Percentiles rank a stretch among this genome's conserved stretches.
These are phyloP conservation scores for Pteronura brasiliensis DNA, from an alignment of 2,113 vertebrate species.

Conservation along the genomic window DNA sequence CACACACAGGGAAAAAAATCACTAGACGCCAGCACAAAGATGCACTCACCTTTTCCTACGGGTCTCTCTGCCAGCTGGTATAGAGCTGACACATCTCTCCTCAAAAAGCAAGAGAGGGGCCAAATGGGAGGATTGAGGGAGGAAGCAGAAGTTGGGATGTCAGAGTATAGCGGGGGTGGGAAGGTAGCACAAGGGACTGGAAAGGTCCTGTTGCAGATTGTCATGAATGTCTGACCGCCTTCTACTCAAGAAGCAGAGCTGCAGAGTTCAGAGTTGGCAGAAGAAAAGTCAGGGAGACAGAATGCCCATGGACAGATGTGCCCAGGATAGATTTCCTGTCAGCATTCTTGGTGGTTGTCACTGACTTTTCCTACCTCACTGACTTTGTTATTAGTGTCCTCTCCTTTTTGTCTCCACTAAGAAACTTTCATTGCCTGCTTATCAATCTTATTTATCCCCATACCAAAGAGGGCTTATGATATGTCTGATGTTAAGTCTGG, in stretches of 20 bases:
- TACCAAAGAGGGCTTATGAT: not conserved
- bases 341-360: not conserved
- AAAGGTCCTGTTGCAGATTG: not conserved
- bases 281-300: not conserved
- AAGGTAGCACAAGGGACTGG: not conserved
- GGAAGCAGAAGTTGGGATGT: not conserved
- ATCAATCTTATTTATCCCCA: not conserved
- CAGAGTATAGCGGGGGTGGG: rapidly evolving
- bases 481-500: not conserved
- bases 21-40: constrained; percentile 22
- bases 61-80: constrained; percentile 8
- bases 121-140: rapidly evolving
- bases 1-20: not conserved
- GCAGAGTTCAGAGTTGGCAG: not conserved
- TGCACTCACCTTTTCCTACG: not conserved
- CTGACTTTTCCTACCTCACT: not conserved
- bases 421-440: not conserved
- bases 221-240: not conserved
- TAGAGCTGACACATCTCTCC: not conserved
- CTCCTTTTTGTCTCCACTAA: not conserved
- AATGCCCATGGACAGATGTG: no score
- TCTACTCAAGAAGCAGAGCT: not conserved
- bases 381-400: not conserved
- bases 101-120: not conserved
- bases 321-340: not conserved